phyloP scores from a whole-genome alignment of 1,140 invertebrate species.

The Ceratosolen solmsi region DNA sequence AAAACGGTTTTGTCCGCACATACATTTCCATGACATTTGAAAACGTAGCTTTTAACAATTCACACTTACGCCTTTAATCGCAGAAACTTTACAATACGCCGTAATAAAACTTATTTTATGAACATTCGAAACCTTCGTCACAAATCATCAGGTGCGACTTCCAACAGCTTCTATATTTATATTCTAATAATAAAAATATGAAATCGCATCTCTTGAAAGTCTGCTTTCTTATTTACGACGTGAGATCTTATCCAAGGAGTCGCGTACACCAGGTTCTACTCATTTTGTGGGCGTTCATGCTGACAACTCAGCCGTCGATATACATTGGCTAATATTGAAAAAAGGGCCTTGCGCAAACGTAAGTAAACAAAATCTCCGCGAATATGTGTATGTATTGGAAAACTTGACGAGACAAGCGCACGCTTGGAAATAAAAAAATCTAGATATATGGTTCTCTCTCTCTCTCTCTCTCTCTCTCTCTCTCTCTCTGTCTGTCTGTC shows the following conservation, averaged over 20 bases:
- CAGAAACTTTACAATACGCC: neutral
- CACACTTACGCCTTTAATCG: neutral
- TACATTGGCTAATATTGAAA: neutral
- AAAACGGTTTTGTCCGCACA: neutral
- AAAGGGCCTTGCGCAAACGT: neutral
- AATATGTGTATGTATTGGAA: neutral
- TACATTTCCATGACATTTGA: neutral
- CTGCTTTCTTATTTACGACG: constrained; percentile 19
- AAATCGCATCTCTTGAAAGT: neutral
- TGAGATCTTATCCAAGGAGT: neutral
- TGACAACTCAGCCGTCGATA: constrained; percentile 6
- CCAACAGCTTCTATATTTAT: constrained; percentile 6
- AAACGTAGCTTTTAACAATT: neutral
- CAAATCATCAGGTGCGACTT: constrained; percentile 16
- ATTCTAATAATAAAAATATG: constrained; percentile 15
- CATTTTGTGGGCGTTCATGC: neutral
- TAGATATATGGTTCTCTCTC: neutral
- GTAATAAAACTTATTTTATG: constrained; percentile 14
- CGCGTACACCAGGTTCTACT: neutral
- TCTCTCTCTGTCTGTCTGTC: too few species aligned
- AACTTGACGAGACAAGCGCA: neutral
- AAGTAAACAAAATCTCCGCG: neutral
- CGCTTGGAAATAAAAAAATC: neutral
- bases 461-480: too few species aligned
- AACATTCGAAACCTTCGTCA: neutral